Evolutionary conservation across 2,888 invertebrate species (phyloP).

Genomic region (Agapetus fuscipes): DNA sequence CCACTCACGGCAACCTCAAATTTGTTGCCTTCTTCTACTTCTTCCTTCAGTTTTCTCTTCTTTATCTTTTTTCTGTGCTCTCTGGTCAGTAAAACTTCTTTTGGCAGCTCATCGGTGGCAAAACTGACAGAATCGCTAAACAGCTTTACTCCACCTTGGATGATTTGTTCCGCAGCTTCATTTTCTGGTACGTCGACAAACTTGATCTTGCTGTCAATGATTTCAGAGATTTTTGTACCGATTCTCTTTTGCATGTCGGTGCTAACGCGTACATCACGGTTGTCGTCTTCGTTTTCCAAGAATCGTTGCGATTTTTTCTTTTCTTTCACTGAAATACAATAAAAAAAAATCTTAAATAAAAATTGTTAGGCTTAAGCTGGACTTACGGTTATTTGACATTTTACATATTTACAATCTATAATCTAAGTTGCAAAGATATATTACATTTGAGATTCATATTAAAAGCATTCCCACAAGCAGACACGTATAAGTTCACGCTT

Average conservation of each 20-base stretch:
- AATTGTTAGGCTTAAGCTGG: no score
- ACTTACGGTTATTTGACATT: no score
- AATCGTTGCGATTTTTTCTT: slow-evolving; percentile 33
- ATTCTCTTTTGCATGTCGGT: slow-evolving; percentile 42
- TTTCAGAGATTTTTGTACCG: slow-evolving; percentile 39
- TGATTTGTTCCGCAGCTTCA: background rate
- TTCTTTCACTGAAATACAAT: slow-evolving; percentile 12
- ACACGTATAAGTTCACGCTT: no score
- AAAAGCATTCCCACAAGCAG: no score
- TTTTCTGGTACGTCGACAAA: slow-evolving; percentile 28
- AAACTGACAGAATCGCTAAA: slow-evolving; percentile 36
- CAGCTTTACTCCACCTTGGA: slow-evolving; percentile 39
- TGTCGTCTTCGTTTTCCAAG: slow-evolving; percentile 37
- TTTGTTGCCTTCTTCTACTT: slow-evolving; percentile 23
- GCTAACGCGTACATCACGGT: slow-evolving; percentile 46
- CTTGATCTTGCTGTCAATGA: slow-evolving; percentile 38
- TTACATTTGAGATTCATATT: no score
- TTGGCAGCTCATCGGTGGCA: slow-evolving; percentile 32
- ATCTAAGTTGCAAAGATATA: no score
- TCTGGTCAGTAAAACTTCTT: slow-evolving; percentile 32
- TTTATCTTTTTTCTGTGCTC: slow-evolving; percentile 30
- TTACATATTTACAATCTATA: no score
- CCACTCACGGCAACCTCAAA: slow-evolving; percentile 34
- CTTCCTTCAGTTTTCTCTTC: slow-evolving; percentile 23
- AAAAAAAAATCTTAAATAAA: no score